Evolutionary conservation across 2,797 vertebrate genomes (phyloP).

Genomic region (Falco berigora): DNA sequence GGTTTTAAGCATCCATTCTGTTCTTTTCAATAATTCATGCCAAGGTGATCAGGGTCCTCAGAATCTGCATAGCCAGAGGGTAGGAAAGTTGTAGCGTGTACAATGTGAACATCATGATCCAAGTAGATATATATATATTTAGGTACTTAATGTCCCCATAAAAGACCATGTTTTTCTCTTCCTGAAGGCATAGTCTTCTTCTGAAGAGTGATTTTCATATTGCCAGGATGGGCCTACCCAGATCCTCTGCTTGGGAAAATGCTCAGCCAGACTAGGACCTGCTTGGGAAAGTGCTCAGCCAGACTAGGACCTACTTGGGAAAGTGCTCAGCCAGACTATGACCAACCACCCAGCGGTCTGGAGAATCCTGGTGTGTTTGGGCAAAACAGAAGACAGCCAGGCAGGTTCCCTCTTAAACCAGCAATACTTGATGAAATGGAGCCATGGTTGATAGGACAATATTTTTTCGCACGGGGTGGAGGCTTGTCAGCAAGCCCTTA

Average conservation of each 20-base stretch:
- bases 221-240: background rate
- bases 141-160: background rate
- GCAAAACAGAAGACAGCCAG: background rate
- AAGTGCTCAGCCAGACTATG: background rate
- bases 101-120: background rate
- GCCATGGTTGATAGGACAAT: background rate
- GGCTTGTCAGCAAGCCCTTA: background rate
- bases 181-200: background rate
- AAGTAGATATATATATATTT: background rate
- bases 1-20: background rate
- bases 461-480: background rate
- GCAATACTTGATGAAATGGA: background rate
- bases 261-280: background rate
- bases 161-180: background rate
- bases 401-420: background rate
- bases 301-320: background rate
- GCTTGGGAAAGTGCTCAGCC: background rate
- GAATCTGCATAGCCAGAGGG: background rate
- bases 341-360: background rate
- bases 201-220: background rate
- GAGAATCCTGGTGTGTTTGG: background rate
- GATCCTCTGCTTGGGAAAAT: background rate
- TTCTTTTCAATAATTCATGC: conserved; percentile 20
- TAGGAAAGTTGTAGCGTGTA: background rate
- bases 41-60: background rate